These are phyloP conservation scores for Galeopsomyia nigrocyanea DNA, from an alignment of 2,888 invertebrate species.

Conservation along the genomic window DNA sequence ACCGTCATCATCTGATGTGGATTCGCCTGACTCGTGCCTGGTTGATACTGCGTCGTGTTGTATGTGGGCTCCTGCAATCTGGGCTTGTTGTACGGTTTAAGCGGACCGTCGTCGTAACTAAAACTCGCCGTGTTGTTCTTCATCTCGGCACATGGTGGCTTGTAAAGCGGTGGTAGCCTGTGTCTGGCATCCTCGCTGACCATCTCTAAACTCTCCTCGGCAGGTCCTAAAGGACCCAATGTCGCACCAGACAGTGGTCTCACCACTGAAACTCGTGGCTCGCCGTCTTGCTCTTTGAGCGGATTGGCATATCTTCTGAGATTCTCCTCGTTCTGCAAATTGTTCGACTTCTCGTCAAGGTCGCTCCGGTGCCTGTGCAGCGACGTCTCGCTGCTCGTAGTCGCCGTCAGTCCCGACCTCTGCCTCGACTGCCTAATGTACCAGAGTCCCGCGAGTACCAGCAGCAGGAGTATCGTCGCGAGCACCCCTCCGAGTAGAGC, in stretches of 20 bases:
- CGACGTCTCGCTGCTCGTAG: slow-evolving; percentile 66
- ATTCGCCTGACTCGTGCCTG: slow-evolving; percentile 61
- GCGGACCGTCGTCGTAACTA: slow-evolving; percentile 65
- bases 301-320: slow-evolving; percentile 87
- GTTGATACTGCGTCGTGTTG: slow-evolving; percentile 60
- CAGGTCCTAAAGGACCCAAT: slow-evolving; percentile 69
- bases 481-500: slow-evolving; percentile 63
- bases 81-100: slow-evolving; percentile 66
- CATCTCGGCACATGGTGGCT: slow-evolving; percentile 88
- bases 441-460: slow-evolving; percentile 62
- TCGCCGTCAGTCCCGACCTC: slow-evolving; percentile 64
- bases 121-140: slow-evolving; percentile 84
- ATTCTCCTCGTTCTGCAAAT: slow-evolving; percentile 92
- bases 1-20: slow-evolving; percentile 67
- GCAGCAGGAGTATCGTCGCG: slow-evolving; percentile 59
- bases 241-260: slow-evolving; percentile 69
- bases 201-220: slow-evolving; percentile 76
- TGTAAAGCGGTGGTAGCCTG: slow-evolving; percentile 76
- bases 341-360: slow-evolving; percentile 86
- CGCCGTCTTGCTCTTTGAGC: slow-evolving; percentile 75
- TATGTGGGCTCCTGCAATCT: slow-evolving; percentile 62
- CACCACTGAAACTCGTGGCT: slow-evolving; percentile 71
- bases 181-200: slow-evolving; percentile 73
- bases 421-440: slow-evolving; percentile 57
- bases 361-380: slow-evolving; percentile 77